Base-by-base conservation (phyloP, 1,140 invertebrate species). In the Caenorhabditis briggsae region DNA sequence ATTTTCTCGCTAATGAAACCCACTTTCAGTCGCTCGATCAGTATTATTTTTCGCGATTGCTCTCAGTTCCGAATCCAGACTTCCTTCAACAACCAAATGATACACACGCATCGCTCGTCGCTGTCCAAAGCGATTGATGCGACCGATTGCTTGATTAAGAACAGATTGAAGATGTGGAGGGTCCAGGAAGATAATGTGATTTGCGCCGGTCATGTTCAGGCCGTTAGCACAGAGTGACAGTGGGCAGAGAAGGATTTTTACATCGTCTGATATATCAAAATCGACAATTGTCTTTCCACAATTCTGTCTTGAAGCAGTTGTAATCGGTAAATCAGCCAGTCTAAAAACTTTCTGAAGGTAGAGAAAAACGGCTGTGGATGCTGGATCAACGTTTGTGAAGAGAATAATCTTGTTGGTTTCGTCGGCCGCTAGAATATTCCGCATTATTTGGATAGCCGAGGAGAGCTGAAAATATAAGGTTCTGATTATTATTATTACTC, bases 121-220 rank as follows among this genome's bases (percentile, higher is more conserved):
- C 46, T 78, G 70, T 50, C 70, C 70, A 23, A 78, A 78, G 5
- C 70, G 70, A 53, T 78, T 78, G 11, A 78, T 78, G 5, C 70
- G 16, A 18, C 70, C 70, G 9, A 78, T 78, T 6, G 70, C 70
- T 23, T 78, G 70, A 23, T 78, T n/a, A 7, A 78, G 70, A 78
- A 78, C 70, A 23, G 70, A 78, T 78, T 78, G 70, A 20, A 78
- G 46, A 53, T 78, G 70, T 78, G 70, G 70, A 18, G 70, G 70
- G 41, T 78, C 70, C 43, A 78, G 23, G 20, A 78, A 78, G n/a
- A 78, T 50, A 20, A 78, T 78, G 23, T 78, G 46, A 25, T 78
- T 78, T 5, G 70, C 70, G 8, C 70, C 70, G n/a, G 70, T 78
- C 70, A 78, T 78, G 23, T 78, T 78, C 2, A 78, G 46, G 11